Evolutionary conservation across 2,888 invertebrate genomes (phyloP), one percentile per base, ranked within the genome.

Genomic region (Asteroscopus sphinx): DNA sequence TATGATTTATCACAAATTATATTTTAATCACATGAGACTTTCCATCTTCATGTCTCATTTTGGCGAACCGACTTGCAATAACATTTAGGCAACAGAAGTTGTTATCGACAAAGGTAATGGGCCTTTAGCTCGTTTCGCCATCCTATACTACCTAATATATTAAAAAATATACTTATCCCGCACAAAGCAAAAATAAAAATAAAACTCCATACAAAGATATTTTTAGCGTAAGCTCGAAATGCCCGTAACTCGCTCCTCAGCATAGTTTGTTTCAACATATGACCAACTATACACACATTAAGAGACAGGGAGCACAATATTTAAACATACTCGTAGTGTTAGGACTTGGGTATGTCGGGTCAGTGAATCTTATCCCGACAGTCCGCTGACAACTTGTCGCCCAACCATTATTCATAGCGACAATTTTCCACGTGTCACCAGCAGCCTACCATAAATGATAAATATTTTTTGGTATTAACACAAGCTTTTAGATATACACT

Each of bases 341-440:
- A n/a, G n/a, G n/a, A n/a, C n/a, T n/a, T 4, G 21, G 21, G 21
- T 21, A 4, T 61, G 44, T 51, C 40, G 75, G 77, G 68, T 68
- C 71, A 73, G 63, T 64, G 56, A 59, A 66, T 75, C 74, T 70
- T 77, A 76, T 66, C 68, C 68, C 65, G 59, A 60, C 74, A 66
- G 60, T 68, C 71, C 59, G 77, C 70, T 83, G 87, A 87, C 87
- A 86, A 81, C 78, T 77, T 83, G 88, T 87, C 86, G 82, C 63
- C 75, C 53, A 70, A 80, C 86, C 90, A 91, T 92, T 89, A 91
- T 83, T 91, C 90, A 91, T 81, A 72, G 70, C 81, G 82, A 88
- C 88, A 89, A 89, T 89, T 90, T 91, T 90, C 88, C 87, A 88
- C 88, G 85, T 89, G 90, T 87, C 91, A 81, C 77, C 76, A 70